A percentile compares a stretch with the other conserved stretches of the same genome.
These are phyloP conservation scores for Cossypha caffra DNA, from an alignment of 2,797 vertebrate genomes.

Conservation along the genomic window DNA sequence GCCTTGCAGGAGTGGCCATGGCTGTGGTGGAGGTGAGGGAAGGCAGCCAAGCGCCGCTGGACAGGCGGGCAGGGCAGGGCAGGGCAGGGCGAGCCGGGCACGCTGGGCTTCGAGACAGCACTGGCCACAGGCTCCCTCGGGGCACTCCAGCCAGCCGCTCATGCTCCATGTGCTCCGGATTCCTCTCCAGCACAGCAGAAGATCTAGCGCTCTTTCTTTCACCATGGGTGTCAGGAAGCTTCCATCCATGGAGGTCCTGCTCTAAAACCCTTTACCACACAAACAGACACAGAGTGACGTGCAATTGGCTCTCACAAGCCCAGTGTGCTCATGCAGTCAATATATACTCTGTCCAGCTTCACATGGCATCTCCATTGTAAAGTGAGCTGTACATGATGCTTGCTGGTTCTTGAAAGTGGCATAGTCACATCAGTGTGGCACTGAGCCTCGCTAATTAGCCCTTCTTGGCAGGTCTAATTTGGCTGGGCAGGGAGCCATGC, in stretches of 20 bases:
- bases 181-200: neutral
- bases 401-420: conserved; percentile 10
- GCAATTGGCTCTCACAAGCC: neutral
- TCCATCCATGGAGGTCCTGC: accelerated
- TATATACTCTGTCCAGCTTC: neutral
- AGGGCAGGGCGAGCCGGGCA: neutral
- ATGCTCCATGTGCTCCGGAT: accelerated
- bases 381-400: neutral
- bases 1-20: neutral
- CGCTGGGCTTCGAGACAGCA: neutral
- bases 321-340: neutral
- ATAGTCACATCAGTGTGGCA: conserved; percentile 49
- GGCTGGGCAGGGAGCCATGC: conserved; percentile 36
- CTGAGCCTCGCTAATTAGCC: conserved; percentile 58
- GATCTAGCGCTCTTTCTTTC: neutral
- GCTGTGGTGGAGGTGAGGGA: neutral
- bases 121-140: accelerated
- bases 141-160: neutral
- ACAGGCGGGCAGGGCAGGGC: neutral
- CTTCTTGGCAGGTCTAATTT: conserved; percentile 56
- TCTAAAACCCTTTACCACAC: neutral
- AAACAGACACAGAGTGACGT: neutral
- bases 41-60: conserved; percentile 3
- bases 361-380: neutral
- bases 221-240: accelerated